These are phyloP conservation scores for Zosterops hypoxanthus DNA, from an alignment of 2,113 vertebrate genomes.

Conservation along the genomic window DNA sequence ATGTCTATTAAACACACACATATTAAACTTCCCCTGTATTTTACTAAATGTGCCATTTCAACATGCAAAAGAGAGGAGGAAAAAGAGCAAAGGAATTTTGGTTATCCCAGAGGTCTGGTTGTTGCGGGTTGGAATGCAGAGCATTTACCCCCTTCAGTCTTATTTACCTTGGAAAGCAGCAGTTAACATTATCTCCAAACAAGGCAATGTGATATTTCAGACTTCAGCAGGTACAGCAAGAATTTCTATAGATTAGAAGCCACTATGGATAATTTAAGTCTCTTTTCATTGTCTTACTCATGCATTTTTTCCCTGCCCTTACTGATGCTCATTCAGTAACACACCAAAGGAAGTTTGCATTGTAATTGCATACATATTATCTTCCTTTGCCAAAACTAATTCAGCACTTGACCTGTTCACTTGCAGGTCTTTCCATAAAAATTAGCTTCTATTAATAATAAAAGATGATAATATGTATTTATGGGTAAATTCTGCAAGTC, in stretches of 20 bases:
- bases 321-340: background rate
- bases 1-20: background rate
- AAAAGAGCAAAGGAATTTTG: background rate
- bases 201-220: background rate
- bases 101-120: background rate
- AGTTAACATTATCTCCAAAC: background rate
- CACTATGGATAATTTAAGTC: background rate
- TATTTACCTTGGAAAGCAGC: background rate
- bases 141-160: background rate
- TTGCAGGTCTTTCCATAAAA: background rate
- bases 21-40: background rate
- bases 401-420: background rate
- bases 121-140: background rate
- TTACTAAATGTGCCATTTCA: background rate
- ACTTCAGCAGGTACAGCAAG: background rate
- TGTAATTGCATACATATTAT: background rate
- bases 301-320: background rate
- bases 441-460: background rate
- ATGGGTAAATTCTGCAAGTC: background rate
- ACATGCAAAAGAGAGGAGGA: background rate
- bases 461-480: background rate
- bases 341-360: background rate
- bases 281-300: background rate
- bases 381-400: background rate
- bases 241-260: background rate